These are phyloP conservation scores for Mycetomoellerius zeteki DNA, from an alignment of 1,140 invertebrate genomes.

Conservation along the genomic window DNA sequence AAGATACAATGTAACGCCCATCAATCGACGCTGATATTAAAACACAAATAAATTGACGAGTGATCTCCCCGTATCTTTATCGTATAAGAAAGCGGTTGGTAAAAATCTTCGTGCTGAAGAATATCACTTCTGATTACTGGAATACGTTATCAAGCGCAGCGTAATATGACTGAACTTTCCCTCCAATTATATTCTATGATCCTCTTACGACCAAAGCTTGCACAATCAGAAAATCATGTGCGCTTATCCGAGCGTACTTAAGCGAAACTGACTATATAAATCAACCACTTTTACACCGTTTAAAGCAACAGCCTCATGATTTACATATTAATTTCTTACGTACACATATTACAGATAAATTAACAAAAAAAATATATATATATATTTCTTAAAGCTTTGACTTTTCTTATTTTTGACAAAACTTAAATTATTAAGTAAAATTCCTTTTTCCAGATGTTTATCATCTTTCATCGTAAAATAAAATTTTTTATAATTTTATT, in stretches of 20 bases:
- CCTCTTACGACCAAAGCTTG: constrained; percentile 7
- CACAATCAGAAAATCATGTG: constrained; percentile 22
- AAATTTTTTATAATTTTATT: constrained; percentile 14
- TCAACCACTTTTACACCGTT: neutral
- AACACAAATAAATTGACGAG: neutral
- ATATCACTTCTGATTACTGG: constrained; percentile 22
- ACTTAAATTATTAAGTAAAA: neutral
- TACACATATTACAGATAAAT: neutral
- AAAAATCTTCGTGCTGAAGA: neutral
- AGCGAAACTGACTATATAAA: constrained; percentile 30
- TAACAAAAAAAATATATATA: neutral
- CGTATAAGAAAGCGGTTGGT: neutral
- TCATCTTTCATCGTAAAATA: neutral
- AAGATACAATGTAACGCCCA: constrained; percentile 15
- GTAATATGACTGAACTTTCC: constrained; percentile 47
- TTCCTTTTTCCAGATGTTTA: neutral
- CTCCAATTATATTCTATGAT: constrained; percentile 34
- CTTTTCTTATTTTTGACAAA: constrained; percentile 1
- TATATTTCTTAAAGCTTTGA: neutral
- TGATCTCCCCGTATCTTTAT: neutral
- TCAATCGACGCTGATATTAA: neutral
- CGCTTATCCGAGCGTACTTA: neutral
- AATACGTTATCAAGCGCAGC: constrained; percentile 5
- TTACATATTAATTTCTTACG: neutral
- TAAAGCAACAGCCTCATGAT: neutral